Evolutionary conservation across 2,888 invertebrate species (phyloP).

Genomic region (Carcina quercana): DNA sequence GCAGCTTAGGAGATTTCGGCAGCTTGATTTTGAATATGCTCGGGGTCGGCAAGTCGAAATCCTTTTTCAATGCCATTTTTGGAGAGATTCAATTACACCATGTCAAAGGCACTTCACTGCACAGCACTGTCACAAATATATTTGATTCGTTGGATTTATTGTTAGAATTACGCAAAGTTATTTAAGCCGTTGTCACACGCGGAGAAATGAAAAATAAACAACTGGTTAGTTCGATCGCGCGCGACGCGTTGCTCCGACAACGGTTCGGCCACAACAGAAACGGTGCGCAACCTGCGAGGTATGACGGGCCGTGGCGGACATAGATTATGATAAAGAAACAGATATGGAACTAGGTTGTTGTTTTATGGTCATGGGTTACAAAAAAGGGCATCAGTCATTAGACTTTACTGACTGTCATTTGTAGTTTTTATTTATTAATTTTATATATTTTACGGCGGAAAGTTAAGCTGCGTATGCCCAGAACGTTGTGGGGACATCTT

Average conservation of each 20-base stretch:
- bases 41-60: slow-evolving; percentile 55
- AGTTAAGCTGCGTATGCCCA: too few species aligned
- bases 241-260: slow-evolving; percentile 54
- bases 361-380: too few species aligned
- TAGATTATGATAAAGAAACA: slow-evolving; percentile 31
- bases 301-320: slow-evolving; percentile 39
- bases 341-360: slow-evolving; percentile 22
- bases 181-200: slow-evolving; percentile 21
- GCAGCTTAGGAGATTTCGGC: slow-evolving; percentile 38
- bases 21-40: slow-evolving; percentile 63
- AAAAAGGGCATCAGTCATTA: too few species aligned
- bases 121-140: slow-evolving; percentile 7
- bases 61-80: slow-evolving; percentile 67
- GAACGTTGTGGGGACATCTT: too few species aligned
- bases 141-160: background rate
- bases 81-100: slow-evolving; percentile 37
- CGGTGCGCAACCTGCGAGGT: slow-evolving; percentile 37
- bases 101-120: slow-evolving; percentile 49
- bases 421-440: too few species aligned
- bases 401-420: too few species aligned
- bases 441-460: too few species aligned
- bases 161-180: slow-evolving; percentile 13
- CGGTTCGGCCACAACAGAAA: slow-evolving; percentile 60
- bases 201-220: too few species aligned
- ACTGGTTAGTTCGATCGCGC: too few species aligned